Base-by-base conservation (phyloP, 2,797 vertebrate genomes). In the Xerus rutilus region DNA sequence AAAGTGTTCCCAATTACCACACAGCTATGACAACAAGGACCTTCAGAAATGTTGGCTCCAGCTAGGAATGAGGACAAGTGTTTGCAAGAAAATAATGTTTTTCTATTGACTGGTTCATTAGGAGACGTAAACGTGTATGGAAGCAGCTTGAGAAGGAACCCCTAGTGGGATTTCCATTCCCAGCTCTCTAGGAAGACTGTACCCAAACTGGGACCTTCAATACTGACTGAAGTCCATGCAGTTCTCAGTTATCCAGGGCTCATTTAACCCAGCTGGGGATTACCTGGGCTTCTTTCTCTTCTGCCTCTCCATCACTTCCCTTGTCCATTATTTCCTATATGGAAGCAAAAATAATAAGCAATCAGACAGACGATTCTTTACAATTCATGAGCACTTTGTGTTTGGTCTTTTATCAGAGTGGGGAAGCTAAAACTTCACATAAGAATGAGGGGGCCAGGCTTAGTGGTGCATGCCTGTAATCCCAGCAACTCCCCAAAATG, bases 21-120 rank as follows among this genome's bases (percentile, higher is more conserved):
- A 97, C 95, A 98, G 95, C 97, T 97, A 96, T 98, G 96, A 98
- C 97, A 98, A 98, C 96, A 95, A 54, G 97, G 89, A 62, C 91
- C 88, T 86, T 96, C 79, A 54, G 93, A 97, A 96, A 83, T 73
- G 49, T 54, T 97, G 84, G 88, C 90, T 95, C 30, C 88, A 97
- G 95, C 91, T 76, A 85, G 86, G 96, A 95, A 96, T 72, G 35
- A 86, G 86, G 72, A 91, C 84, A 93, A 97, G 76, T 64, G 85
- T 96, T 13, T 97, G 91, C 89, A 97, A 97, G 91, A 94, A 98
- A 98, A 97, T 91, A 92, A 49, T 81, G 91, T 95, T 96, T 97
- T 97, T 90, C 65, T 82, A 97, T 79, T 96, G 95, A 97, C 43
- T 47, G 64, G 43, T 62, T 92, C 82, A 81, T 89, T 84, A 81